Percentiles rank a stretch among this genome's conserved stretches.
Evolutionary conservation across 1,140 invertebrate genomes (phyloP).

Genomic region (Pomacea maculata): DNA sequence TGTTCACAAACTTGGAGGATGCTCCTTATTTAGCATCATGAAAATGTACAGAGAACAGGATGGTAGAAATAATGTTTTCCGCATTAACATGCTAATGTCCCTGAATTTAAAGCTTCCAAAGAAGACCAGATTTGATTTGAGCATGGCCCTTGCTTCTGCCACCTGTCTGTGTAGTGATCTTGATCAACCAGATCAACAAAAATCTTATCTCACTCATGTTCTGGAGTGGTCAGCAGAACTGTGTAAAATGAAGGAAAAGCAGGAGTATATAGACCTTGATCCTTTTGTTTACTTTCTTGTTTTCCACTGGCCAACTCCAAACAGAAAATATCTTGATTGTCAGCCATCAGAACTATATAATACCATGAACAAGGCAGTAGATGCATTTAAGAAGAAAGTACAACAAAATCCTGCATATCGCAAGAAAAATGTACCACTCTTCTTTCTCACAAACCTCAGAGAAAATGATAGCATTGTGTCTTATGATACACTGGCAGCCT

Average conservation of each 20-base stretch:
- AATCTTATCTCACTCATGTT: not conserved
- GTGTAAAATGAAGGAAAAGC: not conserved
- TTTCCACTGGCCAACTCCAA: constrained; percentile 41
- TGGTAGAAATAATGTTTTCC: not conserved
- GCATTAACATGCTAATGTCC: not conserved
- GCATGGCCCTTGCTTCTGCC: constrained; percentile 24
- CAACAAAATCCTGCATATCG: not conserved
- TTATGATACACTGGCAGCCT: constrained; percentile 23
- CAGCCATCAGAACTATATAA: constrained; percentile 6
- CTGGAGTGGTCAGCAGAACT: constrained; percentile 11
- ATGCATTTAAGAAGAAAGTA: constrained; percentile 22
- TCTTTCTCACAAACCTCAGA: constrained; percentile 31
- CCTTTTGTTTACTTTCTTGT: constrained; percentile 35
- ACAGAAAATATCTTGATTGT: constrained; percentile 6
- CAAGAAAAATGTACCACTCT: constrained; percentile 30
- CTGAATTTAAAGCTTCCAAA: constrained; percentile 1
- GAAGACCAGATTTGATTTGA: not conserved
- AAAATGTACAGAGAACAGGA: not conserved
- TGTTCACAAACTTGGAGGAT: constrained; percentile 13
- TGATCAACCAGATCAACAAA: not conserved
- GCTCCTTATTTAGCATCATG: constrained; percentile 7
- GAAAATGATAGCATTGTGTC: constrained; percentile 24
- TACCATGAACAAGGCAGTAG: constrained; percentile 25
- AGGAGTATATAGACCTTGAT: constrained; percentile 32
- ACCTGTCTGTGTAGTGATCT: constrained; percentile 13